These are phyloP conservation scores for Podargus strigoides DNA, from an alignment of 2,797 vertebrate genomes.

Conservation along the genomic window DNA sequence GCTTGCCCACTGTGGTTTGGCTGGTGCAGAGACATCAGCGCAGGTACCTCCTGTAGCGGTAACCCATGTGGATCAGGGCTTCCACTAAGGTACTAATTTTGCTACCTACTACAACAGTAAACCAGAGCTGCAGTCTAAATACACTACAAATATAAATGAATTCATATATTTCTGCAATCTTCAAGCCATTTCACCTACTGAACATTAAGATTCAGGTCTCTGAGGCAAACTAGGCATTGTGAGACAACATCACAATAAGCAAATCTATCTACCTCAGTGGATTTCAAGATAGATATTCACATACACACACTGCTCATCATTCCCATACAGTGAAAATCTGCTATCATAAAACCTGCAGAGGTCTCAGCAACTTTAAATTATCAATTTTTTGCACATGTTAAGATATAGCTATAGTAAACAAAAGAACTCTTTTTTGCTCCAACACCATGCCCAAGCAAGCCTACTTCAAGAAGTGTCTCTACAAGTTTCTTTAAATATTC, in stretches of 20 bases:
- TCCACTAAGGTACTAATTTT: not conserved
- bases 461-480: not conserved
- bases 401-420: constrained; percentile 22
- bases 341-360: not conserved
- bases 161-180: not conserved
- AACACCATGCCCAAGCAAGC: not conserved
- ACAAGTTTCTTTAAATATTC: constrained; percentile 18
- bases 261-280: not conserved
- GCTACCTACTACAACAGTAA: not conserved
- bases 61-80: not conserved
- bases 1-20: not conserved
- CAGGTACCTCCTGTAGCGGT: not conserved
- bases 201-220: not conserved
- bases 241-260: not conserved
- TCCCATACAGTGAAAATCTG: not conserved
- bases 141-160: not conserved
- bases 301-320: not conserved
- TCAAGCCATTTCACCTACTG: not conserved
- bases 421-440: not conserved
- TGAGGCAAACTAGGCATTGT: not conserved
- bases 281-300: not conserved
- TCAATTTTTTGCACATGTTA: not conserved
- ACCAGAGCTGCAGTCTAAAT: not conserved
- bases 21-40: not conserved
- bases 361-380: not conserved